Percentiles rank a stretch among this genome's conserved stretches.
Evolutionary conservation across 2,113 vertebrate genomes (phyloP).

Genomic region (Arizona elegans): DNA sequence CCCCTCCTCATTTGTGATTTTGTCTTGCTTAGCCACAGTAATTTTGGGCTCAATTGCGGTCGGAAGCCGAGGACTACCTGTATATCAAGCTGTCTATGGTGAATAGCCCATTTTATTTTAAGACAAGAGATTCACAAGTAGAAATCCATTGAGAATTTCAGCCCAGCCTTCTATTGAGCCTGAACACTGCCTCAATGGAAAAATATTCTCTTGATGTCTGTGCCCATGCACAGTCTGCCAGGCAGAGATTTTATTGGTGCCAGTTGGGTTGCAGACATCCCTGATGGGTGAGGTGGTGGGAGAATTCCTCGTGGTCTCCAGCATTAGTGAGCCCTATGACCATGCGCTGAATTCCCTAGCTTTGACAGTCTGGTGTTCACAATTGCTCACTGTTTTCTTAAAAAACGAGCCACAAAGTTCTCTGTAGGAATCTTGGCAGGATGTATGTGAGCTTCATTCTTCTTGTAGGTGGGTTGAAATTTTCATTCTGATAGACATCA

Average conservation of each 20-base stretch:
- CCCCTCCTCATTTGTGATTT: no score
- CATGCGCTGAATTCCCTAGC: not conserved
- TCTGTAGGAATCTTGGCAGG: constrained; percentile 29
- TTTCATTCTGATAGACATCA: constrained; percentile 15
- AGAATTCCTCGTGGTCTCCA: constrained; percentile 21
- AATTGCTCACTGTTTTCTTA: constrained; percentile 47
- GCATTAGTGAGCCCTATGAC: not conserved
- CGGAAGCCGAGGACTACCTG: not conserved
- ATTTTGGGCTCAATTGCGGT: not conserved
- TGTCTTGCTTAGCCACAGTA: not conserved
- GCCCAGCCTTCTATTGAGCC: not conserved
- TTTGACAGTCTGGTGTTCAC: constrained; percentile 10
- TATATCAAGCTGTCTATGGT: not conserved
- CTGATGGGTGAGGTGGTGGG: constrained; percentile 8
- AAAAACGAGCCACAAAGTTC: constrained; percentile 43
- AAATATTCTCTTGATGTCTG: not conserved
- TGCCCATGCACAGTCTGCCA: not conserved
- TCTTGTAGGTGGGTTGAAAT: not conserved
- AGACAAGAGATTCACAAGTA: not conserved
- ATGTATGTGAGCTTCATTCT: constrained; percentile 15
- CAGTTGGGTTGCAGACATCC: constrained; percentile 7
- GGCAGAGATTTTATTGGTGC: fast-evolving
- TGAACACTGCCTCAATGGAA: not conserved
- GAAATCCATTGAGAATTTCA: constrained; percentile 3
- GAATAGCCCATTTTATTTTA: not conserved